Base-by-base conservation (phyloP, 1,140 invertebrate genomes). In the Sarcophaga bullata region DNA sequence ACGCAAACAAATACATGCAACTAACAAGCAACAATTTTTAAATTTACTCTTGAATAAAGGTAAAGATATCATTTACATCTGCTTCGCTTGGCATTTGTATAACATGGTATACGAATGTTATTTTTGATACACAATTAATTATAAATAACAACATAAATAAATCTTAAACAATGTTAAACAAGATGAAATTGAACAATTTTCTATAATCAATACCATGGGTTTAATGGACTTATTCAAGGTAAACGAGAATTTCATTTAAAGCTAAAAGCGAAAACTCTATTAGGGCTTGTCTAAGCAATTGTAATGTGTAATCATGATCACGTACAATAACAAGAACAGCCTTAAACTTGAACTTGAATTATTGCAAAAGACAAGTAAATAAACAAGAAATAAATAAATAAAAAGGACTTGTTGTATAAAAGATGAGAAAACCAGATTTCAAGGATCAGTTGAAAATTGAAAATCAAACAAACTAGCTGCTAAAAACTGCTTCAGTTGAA, bases 261-360 rank as follows among this genome's bases (percentile, higher is more conserved):
- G 5, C 2, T 4, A 6, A 10, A n/a, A 9, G 17, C 19, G 19
- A n/a, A 19, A 1, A 8, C 62, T 68, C 17, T 25, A 68, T 8
- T 19, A 68, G 62, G 62, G 17, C 17, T 25, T 25, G 62, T 68
- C 5, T 25, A 25, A 10, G 50, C 0, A 6, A 52, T 37, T 13
- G 50, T 11, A 50, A 50, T 52, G 50, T 52, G 8, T 13, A 17
- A 68, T 25, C 9, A 68, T n/a, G n/a, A n/a, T n/a, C n/a, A n/a
- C n/a, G n/a, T n/a, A n/a, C n/a, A n/a, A n/a, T 8, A 8, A 1
- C 17, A 19, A 9, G 62, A 19, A 1, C 19, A 19, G 9, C 19
- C 19, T 68, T 19, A 68, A 68, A 68, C 62, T 68, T 68, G 62
- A 68, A 68, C 62, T 19, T 68, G 62, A 68, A 68, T 19, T 19